Evolutionary conservation across 2,113 vertebrate species (phyloP).

Genomic region (Seriola rivoliana): DNA sequence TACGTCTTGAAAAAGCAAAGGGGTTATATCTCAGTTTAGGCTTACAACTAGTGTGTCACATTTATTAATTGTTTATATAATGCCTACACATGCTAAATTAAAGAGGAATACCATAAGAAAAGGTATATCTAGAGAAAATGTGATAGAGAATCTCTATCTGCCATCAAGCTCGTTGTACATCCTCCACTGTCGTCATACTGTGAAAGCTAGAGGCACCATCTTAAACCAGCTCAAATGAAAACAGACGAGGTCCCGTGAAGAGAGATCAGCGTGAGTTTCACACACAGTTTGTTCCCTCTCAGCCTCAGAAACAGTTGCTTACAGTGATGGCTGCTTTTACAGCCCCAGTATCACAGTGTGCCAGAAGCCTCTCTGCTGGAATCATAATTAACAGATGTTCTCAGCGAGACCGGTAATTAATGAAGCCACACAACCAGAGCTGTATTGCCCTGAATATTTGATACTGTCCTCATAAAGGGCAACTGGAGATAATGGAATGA

Average conservation of each 20-base stretch:
- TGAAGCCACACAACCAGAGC: conserved; percentile 72
- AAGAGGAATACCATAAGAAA: neutral
- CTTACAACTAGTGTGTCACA: neutral
- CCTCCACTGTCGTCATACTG: neutral
- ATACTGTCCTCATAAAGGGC: conserved; percentile 75
- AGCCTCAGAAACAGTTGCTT: conserved; percentile 60
- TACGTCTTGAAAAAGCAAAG: no score
- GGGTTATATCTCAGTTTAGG: neutral
- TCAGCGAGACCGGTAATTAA: conserved; percentile 76
- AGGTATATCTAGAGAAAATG: neutral
- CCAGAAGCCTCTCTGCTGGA: conserved; percentile 75
- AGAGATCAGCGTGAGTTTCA: conserved; percentile 12
- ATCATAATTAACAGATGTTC: conserved; percentile 82
- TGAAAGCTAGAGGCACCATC: neutral
- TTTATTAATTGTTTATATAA: no score
- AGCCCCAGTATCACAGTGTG: conserved; percentile 72
- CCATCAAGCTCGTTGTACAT: neutral
- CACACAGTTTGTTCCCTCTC: conserved; percentile 3
- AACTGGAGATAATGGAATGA: conserved; percentile 63
- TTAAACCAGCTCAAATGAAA: conserved; percentile 30
- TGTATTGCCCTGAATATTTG: conserved; percentile 65
- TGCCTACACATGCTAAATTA: neutral
- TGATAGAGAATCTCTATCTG: neutral
- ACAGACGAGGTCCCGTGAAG: neutral
- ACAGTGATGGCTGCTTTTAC: conserved; percentile 74